Conservation (phyloP, 2,888 invertebrate species). For the Caradrina kadenii region DNA sequence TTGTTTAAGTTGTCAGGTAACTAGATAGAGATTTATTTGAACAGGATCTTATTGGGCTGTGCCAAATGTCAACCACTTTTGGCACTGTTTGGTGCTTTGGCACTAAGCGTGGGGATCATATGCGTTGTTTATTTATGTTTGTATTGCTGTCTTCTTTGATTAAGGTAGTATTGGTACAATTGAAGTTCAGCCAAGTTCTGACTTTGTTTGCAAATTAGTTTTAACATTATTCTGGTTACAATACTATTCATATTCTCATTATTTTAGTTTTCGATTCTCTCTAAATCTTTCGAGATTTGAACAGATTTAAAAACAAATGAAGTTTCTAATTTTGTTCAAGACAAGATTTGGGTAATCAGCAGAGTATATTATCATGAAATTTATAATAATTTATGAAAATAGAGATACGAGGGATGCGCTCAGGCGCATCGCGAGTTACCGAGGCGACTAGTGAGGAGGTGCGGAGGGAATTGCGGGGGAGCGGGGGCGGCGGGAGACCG, state of each 20-base stretch:
- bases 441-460: constrained; percentile 55
- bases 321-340: not conserved
- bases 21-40: constrained; percentile 29
- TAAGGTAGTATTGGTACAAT: constrained; percentile 20
- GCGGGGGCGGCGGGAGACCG: constrained; percentile 71
- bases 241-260: not conserved
- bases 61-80: constrained; percentile 46
- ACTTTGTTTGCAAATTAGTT: not conserved
- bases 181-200: constrained; percentile 6
- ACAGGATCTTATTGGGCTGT: constrained; percentile 18
- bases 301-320: not conserved
- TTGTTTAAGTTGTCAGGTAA: constrained; percentile 30
- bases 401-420: constrained; percentile 78
- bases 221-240: not conserved
- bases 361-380: constrained; percentile 36
- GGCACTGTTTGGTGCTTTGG: constrained; percentile 41
- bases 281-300: not conserved
- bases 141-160: constrained; percentile 35
- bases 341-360: constrained; percentile 1
- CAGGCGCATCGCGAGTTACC: constrained; percentile 73
- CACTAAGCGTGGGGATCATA: constrained; percentile 33
- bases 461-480: constrained; percentile 55
- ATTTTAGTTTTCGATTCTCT: not conserved
- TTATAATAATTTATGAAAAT: constrained; percentile 73
- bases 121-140: constrained; percentile 35